These are phyloP conservation scores for Apodemus speciosus DNA, from an alignment of 2,113 vertebrate species.

Conservation along the genomic window DNA sequence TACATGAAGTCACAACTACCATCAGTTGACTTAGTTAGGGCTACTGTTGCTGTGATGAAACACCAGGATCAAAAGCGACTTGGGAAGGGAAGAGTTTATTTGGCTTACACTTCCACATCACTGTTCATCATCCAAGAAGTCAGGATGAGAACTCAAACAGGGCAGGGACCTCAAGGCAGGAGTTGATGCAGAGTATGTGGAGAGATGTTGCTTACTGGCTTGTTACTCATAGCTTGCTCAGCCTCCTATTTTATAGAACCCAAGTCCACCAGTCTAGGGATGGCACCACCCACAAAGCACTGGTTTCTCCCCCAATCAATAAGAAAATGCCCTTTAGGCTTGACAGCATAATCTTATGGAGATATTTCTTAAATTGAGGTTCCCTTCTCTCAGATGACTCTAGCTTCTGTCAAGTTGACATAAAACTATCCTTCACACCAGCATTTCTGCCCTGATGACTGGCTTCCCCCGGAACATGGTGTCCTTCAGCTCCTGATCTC, in stretches of 20 bases:
- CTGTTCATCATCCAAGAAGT: not conserved
- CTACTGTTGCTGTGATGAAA: not conserved
- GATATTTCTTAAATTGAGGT: not conserved
- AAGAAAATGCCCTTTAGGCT: not conserved
- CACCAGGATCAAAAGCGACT: not conserved
- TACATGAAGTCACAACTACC: not conserved
- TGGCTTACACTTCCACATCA: not conserved
- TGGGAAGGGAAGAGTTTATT: not conserved
- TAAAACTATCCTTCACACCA: not conserved
- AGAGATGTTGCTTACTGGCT: not conserved
- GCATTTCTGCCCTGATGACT: not conserved
- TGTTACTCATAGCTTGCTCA: not conserved
- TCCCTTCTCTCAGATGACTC: not conserved
- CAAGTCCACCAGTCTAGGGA: not conserved
- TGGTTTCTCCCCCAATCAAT: not conserved
- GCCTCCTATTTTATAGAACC: not conserved
- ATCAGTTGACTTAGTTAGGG: not conserved
- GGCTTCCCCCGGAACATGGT: not conserved
- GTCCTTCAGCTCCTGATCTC: not conserved
- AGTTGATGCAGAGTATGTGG: not conserved
- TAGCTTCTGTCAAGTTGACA: not conserved
- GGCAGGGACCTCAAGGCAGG: not conserved
- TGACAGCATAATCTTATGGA: not conserved
- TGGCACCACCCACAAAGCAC: not conserved
- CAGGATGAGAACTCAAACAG: not conserved